A percentile compares a stretch with the other conserved stretches of the same genome.
These are phyloP conservation scores for Oenanthe melanoleuca DNA, from an alignment of 2,113 vertebrate genomes.

Conservation along the genomic window DNA sequence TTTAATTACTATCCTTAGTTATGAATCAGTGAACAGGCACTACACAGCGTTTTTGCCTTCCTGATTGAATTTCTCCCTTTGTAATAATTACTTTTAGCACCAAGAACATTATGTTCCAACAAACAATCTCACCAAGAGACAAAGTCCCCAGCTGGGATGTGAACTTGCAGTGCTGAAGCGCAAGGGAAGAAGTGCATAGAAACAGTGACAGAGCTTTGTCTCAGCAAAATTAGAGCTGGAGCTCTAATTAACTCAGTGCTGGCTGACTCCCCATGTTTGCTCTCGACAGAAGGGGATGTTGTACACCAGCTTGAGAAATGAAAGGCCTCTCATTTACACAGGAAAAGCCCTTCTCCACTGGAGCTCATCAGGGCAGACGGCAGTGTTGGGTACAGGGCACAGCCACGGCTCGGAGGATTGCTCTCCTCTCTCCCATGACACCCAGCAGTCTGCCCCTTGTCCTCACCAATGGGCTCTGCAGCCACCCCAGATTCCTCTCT, in stretches of 20 bases:
- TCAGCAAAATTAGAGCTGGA: background rate
- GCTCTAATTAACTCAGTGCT: conserved; percentile 42
- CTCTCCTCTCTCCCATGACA: background rate
- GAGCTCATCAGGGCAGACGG: background rate
- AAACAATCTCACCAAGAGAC: background rate
- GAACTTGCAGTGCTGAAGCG: conserved; percentile 7
- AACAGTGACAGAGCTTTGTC: background rate
- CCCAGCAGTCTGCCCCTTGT: background rate
- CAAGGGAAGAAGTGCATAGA: background rate
- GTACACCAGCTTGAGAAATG: conserved; percentile 18
- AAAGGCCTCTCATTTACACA: conserved; percentile 55
- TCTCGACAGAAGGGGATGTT: conserved; percentile 44
- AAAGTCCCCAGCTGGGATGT: background rate
- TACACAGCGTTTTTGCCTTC: background rate
- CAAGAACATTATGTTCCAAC: background rate
- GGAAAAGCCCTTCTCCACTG: background rate
- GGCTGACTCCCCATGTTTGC: conserved; percentile 16
- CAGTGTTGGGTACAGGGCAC: background rate
- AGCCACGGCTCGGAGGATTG: fast-evolving
- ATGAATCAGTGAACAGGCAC: conserved; percentile 32
- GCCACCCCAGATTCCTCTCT: background rate
- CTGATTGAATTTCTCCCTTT: background rate
- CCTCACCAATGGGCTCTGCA: background rate
- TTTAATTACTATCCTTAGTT: conserved; percentile 23
- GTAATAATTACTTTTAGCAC: conserved; percentile 20